A percentile compares a stretch with the other conserved stretches of the same genome.
phyloP scores from a whole-genome alignment of 2,888 invertebrate genomes.

The Plagiodera versicolora region DNA sequence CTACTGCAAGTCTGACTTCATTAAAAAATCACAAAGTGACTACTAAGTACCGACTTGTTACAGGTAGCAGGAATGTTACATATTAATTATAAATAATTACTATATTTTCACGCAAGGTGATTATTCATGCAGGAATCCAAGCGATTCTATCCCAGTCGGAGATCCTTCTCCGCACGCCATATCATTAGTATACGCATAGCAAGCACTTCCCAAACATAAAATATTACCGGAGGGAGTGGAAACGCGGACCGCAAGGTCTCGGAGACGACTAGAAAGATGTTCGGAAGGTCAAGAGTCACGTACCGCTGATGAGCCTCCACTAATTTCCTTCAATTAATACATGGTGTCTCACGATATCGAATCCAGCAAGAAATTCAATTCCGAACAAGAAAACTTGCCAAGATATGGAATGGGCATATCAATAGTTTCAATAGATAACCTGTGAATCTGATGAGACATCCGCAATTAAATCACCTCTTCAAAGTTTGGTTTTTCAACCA shows the following conservation, averaged over 20 bases:
- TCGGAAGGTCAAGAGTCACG: not conserved
- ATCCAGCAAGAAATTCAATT: no score
- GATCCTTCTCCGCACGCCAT: constrained; percentile 19
- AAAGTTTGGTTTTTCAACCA: no score
- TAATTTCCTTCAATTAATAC: no score
- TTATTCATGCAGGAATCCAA: constrained; percentile 21
- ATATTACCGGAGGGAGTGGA: not conserved
- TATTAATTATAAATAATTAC: constrained; percentile 30
- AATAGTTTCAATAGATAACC: no score
- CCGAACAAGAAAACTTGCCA: no score
- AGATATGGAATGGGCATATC: no score
- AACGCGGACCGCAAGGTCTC: not conserved
- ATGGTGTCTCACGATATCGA: no score
- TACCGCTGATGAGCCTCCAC: not conserved
- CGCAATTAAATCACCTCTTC: no score
- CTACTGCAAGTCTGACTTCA: constrained; percentile 6
- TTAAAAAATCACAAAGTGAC: constrained; percentile 11
- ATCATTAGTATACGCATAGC: constrained; percentile 16
- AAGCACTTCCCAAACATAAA: not conserved
- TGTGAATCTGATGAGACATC: no score
- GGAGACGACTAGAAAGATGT: not conserved
- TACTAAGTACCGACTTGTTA: not conserved
- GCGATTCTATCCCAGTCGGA: constrained; percentile 20
- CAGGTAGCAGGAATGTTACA: constrained; percentile 15
- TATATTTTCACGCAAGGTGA: constrained; percentile 20